These are phyloP conservation scores for Drosophila kepulauana DNA, from an alignment of 1,140 invertebrate genomes.

Conservation along the genomic window DNA sequence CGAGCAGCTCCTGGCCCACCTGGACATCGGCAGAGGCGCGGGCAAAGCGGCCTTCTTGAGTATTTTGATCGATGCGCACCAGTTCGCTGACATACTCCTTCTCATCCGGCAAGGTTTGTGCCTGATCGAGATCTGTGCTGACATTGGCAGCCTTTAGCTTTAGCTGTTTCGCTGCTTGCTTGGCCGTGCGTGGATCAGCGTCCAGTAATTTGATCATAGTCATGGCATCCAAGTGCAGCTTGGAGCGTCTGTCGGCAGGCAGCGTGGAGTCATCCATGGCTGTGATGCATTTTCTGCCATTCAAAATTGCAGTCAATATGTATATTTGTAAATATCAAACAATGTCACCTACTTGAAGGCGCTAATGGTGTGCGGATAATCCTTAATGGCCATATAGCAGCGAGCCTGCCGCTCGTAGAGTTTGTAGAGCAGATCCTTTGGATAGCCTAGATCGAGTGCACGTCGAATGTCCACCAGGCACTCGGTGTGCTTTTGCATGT, in stretches of 20 bases:
- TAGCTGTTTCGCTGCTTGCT: conserved; percentile 60
- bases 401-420: conserved; percentile 91
- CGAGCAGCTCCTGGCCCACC: conserved; percentile 89
- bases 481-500: conserved; percentile 89
- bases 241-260: conserved; percentile 88
- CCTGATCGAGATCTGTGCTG: conserved; percentile 39
- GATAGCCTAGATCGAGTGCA: conserved; percentile 90
- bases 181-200: conserved; percentile 84
- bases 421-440: conserved; percentile 91
- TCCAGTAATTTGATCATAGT: conserved; percentile 90
- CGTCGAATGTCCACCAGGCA: conserved; percentile 90
- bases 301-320: not conserved
- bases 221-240: conserved; percentile 89
- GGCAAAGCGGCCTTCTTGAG: conserved; percentile 87
- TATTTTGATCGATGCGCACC: conserved; percentile 77
- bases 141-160: conserved; percentile 38
- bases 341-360: conserved; percentile 87
- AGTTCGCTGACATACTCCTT: conserved; percentile 66
- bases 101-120: conserved; percentile 68
- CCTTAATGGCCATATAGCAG: conserved; percentile 91
- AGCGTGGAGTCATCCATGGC: conserved; percentile 89
- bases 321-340: not conserved
- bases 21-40: conserved; percentile 88
- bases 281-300: conserved; percentile 86
- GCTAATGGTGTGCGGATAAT: conserved; percentile 88